Evolutionary conservation across 37 sponge, comb jelly and placozoan species (phyloP), one percentile per base, ranked within the genome.

Genomic region (Lycopodina hypogea): DNA sequence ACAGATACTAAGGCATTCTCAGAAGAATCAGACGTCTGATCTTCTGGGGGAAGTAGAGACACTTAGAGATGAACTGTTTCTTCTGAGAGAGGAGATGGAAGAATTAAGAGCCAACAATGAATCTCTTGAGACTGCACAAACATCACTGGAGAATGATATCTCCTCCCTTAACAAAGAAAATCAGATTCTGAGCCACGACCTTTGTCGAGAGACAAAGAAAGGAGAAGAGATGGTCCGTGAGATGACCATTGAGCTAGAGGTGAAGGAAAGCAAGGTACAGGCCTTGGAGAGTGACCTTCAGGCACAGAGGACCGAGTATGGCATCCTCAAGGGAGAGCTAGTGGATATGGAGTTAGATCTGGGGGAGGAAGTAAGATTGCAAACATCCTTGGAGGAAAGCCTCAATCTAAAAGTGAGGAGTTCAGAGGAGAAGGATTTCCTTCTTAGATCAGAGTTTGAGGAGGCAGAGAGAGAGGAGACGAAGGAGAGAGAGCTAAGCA

Each of bases 151-250:
- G 55, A 23, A 57, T 2, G 72, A 76, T 19, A 76, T 82, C 42
- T 42, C 76, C 11, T 72, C 76, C 3, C 36, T 81, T 34, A 77
- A 41, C 26, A 81, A 81, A 50, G 36, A 63, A 24, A 76, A 60
- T n/a, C 14, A 23, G 28, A 76, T 82, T 28, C 70, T 69, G 0
- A 37, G 41, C n/a, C 40, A 70, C 22, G 76, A 81, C 19, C 70
- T 69, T 3, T 26, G 41, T 19, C 53, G 76, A 42, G 76, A 81
- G 40, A 52, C 53, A 26, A 82, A 61, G 21, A 40, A 59, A 56
- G 68, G 63, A 45, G 55, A 30, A 82, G 88, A 82, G 42, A 41
- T 87, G 64, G 71, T 68, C n/a, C 76, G 65, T 17, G 76, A 77
- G 50, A 77, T 82, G 21, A 77, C 77, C 32, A 69, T 57, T 30